Conservation (phyloP, 2,113 vertebrate species). For the Macheiramphus alcinus region DNA sequence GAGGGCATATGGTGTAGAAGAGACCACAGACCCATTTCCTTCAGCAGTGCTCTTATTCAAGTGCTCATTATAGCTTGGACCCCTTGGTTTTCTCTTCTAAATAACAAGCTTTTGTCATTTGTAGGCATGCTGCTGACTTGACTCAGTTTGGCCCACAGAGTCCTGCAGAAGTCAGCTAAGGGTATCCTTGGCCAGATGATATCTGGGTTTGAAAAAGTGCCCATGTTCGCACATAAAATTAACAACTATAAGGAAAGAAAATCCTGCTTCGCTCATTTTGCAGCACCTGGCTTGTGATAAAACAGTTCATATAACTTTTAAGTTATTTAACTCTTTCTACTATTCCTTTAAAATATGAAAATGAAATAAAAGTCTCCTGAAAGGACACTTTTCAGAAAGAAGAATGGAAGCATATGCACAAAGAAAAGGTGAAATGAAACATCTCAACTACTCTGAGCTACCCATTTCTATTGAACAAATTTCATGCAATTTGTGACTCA, state of each 20-base stretch:
- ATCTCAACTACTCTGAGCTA: not conserved
- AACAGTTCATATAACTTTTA: not conserved
- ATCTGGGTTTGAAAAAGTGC: not conserved
- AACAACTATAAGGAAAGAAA: not conserved
- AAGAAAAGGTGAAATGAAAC: slow-evolving; percentile 2
- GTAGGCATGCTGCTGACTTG: not conserved
- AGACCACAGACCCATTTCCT: not conserved
- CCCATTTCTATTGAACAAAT: not conserved
- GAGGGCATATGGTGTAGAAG: not conserved
- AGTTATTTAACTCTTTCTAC: not conserved
- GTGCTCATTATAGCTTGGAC: not conserved
- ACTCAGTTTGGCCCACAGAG: not conserved
- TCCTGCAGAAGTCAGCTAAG: not conserved
- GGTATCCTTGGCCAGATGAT: not conserved
- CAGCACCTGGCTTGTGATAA: not conserved
- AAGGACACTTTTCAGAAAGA: not conserved
- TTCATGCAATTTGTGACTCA: not conserved
- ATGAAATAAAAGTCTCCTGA: not conserved
- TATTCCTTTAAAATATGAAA: not conserved
- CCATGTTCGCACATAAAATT: not conserved
- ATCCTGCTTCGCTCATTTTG: not conserved
- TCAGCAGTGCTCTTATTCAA: not conserved
- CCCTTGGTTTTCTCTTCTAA: not conserved
- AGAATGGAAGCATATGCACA: not conserved
- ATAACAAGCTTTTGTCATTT: not conserved